phyloP scores from a whole-genome alignment of 2,797 vertebrate species.

The Sebastes cheni region DNA sequence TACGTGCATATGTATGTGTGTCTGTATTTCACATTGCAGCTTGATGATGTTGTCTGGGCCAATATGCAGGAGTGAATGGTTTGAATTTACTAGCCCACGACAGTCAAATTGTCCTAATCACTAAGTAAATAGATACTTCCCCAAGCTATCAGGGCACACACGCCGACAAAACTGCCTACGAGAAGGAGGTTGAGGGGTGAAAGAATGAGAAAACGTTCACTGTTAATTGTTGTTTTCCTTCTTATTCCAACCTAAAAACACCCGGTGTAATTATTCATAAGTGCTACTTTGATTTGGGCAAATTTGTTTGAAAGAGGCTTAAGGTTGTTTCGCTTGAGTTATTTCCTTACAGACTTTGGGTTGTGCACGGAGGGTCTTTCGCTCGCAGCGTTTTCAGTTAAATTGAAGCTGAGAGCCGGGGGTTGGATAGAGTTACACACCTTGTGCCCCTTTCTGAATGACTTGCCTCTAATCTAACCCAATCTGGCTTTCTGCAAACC shows the following conservation, averaged over 20 bases:
- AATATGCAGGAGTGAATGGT: conserved; percentile 83
- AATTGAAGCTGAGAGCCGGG: conserved; percentile 71
- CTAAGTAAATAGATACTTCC: conserved; percentile 90
- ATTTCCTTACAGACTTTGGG: conserved; percentile 66
- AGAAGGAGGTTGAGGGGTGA: conserved; percentile 37
- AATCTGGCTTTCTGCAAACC: conserved; percentile 84
- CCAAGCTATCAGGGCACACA: conserved; percentile 79
- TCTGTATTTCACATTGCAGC: conserved; percentile 68
- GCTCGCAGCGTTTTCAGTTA: conserved; percentile 68
- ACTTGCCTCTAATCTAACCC: conserved; percentile 80
- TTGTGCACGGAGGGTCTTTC: conserved; percentile 56
- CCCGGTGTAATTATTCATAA: conserved; percentile 82
- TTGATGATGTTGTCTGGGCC: conserved; percentile 83
- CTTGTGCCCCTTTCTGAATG: conserved; percentile 73
- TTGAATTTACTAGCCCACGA: conserved; percentile 83
- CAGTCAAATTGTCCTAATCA: conserved; percentile 89
- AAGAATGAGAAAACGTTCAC: conserved; percentile 65
- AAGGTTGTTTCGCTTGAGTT: conserved; percentile 79
- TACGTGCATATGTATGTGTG: conserved; percentile 34
- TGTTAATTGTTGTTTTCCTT: conserved; percentile 87
- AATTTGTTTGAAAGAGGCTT: conserved; percentile 83
- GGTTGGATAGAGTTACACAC: conserved; percentile 74
- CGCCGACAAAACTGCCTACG: conserved; percentile 62
- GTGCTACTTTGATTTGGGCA: conserved; percentile 82
- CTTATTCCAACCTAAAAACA: conserved; percentile 80